Conservation (phyloP, 2,797 vertebrate genomes). For the Oreochromis mossambicus region DNA sequence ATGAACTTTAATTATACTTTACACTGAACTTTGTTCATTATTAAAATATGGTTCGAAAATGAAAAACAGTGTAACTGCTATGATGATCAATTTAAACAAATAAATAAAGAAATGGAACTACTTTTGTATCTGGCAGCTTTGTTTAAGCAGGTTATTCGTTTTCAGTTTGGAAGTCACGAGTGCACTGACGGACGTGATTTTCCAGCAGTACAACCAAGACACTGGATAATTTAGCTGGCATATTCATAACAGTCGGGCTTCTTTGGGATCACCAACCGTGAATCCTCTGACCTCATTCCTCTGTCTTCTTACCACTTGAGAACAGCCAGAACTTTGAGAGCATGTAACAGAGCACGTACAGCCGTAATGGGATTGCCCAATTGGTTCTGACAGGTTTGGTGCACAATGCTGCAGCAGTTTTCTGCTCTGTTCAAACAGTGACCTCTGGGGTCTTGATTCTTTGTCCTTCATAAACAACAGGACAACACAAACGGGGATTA, state of each 20-base stretch:
- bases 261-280: constrained; percentile 17
- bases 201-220: constrained; percentile 1
- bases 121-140: neutral
- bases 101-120: neutral
- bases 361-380: constrained; percentile 32
- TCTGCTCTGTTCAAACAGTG: constrained; percentile 36
- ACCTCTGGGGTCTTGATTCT: constrained; percentile 54
- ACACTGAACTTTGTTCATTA: neutral
- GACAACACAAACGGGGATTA: constrained; percentile 51
- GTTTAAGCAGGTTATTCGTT: neutral
- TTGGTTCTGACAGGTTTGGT: constrained; percentile 65
- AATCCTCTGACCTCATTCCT: constrained; percentile 19
- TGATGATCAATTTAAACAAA: neutral
- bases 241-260: constrained; percentile 28
- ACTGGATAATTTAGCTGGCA: constrained; percentile 25
- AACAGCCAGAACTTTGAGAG: neutral
- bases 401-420: constrained; percentile 29
- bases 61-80: neutral
- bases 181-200: neutral
- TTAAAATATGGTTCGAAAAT: neutral
- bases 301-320: neutral
- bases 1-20: neutral
- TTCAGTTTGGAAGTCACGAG: neutral
- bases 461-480: constrained; percentile 58
- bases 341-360: constrained; percentile 4